Conservation (phyloP, 2,113 vertebrate genomes). For the Picathartes gymnocephalus region DNA sequence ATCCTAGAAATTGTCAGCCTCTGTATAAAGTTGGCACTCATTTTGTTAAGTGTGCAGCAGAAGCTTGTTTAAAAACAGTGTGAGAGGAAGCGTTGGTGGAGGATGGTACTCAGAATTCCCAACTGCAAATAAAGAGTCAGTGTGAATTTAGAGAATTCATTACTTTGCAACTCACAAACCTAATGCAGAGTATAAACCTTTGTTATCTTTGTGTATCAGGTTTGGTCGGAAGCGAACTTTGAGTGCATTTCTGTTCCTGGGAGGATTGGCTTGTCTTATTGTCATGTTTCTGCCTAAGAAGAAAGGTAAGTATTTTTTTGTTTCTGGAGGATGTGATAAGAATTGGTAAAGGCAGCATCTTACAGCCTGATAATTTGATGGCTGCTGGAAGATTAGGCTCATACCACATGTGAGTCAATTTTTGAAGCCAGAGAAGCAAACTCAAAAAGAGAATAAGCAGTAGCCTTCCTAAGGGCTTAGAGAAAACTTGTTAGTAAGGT, state of each 20-base stretch:
- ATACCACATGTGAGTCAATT: rapidly evolving
- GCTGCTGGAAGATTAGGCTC: not conserved
- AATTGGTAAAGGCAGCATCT: not conserved
- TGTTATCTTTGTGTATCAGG: slow-evolving; percentile 48
- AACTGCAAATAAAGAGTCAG: not conserved
- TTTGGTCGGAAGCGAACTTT: slow-evolving; percentile 76
- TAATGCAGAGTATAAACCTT: not conserved
- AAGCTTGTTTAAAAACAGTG: not conserved
- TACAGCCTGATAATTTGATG: not conserved
- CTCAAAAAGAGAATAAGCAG: not conserved
- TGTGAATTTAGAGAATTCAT: not conserved
- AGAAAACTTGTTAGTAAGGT: not conserved
- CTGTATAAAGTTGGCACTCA: not conserved
- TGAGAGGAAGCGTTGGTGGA: not conserved
- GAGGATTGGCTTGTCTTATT: slow-evolving; percentile 76
- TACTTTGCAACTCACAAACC: not conserved
- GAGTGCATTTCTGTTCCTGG: slow-evolving; percentile 72
- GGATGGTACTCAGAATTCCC: not conserved
- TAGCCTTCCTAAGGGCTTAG: not conserved
- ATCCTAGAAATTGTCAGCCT: not conserved
- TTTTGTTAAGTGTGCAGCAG: not conserved
- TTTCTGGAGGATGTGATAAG: not conserved
- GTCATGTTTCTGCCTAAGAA: slow-evolving; percentile 78
- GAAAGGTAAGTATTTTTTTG: slow-evolving; percentile 66
- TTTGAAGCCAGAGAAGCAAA: not conserved